A percentile compares a stretch with the other conserved stretches of the same genome.
These are phyloP conservation scores for Dendropsophus ebraccatus DNA, from an alignment of 2,113 vertebrate species.

Conservation along the genomic window DNA sequence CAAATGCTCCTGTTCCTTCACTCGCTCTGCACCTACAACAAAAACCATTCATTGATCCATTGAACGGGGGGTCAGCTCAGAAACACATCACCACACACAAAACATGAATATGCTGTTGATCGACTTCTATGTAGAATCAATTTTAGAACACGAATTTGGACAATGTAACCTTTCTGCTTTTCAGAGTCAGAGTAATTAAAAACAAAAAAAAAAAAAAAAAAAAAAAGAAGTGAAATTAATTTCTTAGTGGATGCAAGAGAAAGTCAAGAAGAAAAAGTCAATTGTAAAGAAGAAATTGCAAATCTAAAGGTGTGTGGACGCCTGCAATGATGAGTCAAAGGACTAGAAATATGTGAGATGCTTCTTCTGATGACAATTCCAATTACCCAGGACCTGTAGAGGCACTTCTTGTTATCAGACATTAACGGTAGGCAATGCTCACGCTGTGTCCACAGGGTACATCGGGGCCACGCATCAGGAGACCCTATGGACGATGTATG, in stretches of 20 bases:
- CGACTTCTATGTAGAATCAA: not conserved
- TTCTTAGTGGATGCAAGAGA: not conserved
- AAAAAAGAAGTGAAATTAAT: not conserved
- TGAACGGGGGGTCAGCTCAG: not conserved
- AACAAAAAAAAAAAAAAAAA: too few species aligned
- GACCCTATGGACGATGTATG: too few species aligned
- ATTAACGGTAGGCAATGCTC: not conserved
- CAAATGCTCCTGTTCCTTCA: not conserved
- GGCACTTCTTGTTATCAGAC: not conserved
- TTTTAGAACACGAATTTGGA: not conserved
- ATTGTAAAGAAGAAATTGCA: not conserved
- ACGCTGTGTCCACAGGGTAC: not conserved
- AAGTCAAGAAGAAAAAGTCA: too few species aligned
- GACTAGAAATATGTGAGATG: not conserved
- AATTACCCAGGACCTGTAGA: not conserved
- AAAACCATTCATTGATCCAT: conserved; percentile 10
- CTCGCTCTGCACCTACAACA: conserved; percentile 4
- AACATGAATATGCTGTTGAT: not conserved
- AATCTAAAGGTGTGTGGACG: not conserved
- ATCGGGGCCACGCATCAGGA: too few species aligned
- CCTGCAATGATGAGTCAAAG: not conserved
- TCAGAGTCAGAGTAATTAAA: not conserved
- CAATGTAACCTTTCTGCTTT: not conserved
- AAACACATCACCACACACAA: not conserved
- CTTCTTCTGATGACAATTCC: not conserved